Base-by-base conservation (phyloP, 2,113 vertebrate species). In the Strix aluco region DNA sequence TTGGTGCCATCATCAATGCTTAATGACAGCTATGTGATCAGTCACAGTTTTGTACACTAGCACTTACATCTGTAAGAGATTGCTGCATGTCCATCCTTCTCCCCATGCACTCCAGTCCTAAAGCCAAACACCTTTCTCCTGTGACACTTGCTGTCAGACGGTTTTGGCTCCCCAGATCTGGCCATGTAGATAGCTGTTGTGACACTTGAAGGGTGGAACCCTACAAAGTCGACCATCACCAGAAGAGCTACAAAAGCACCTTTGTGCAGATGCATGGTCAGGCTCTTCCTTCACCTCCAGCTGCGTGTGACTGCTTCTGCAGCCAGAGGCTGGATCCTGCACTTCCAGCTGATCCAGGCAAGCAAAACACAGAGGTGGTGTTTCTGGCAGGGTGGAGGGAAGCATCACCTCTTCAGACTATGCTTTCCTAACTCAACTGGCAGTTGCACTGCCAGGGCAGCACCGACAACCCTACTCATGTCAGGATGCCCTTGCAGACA, bases 51-150 rank as follows among this genome's bases (percentile, higher is more conserved):
- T 79, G 65, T 40, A 78, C 4, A 6, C 30, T 65, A 52, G 4
- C 40, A 47, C 23, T 59, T 34, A 30, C 7, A n/a, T 59, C 20
- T 42, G 3, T n/a, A 65, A 73, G 66, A 69, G 34, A 42, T 4
- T 61, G 44, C 19, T 61, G 19, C 15, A 7, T 4, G 7, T 16
- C 66, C 6, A 3, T 69, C 14, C 44, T 73, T 85, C 26, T 81
- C 13, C 29, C 11, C 0, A 0, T 29, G 22, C 17, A 34, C 55
- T 70, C 40, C 70, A 34, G 27, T 52, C 61, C 34, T 40, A 70
- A 65, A 44, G 51, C 22, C 65, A 74, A 47, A 51, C 18, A 70
- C 8, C 20, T 20, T 70, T 88, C 36, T 94, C 17, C 40, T 42
- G 5, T 36, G 23, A 51, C 59, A 81, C 6, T 14, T 30, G 25